phyloP scores from a whole-genome alignment of 2,888 invertebrate genomes.

The Pimpla rufipes region DNA sequence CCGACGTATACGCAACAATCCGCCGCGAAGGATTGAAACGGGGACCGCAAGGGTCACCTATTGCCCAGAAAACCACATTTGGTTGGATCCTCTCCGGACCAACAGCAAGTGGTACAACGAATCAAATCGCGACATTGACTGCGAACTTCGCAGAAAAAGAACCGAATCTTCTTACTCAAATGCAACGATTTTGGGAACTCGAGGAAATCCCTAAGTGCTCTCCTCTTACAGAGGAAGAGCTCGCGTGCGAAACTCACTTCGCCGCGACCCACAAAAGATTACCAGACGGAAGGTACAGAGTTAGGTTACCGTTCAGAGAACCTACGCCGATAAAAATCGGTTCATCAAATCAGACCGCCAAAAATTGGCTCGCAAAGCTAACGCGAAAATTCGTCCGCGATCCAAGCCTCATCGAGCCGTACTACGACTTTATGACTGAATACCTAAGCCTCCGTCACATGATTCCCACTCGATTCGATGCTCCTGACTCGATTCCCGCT shows the following conservation, averaged over 20 bases:
- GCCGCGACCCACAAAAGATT: conserved; percentile 65
- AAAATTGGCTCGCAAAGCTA: conserved; percentile 72
- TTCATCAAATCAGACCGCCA: conserved; percentile 68
- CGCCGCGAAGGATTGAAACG: conserved; percentile 28
- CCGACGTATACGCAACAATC: conserved; percentile 32
- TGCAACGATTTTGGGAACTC: conserved; percentile 70
- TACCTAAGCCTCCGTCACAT: conserved; percentile 60
- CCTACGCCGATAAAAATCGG: conserved; percentile 51
- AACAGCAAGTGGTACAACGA: not conserved
- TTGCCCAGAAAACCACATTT: conserved; percentile 46
- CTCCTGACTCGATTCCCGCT: too few species aligned
- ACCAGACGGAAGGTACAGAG: conserved; percentile 71
- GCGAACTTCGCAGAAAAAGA: too few species aligned
- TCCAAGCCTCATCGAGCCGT: conserved; percentile 48
- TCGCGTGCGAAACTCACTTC: conserved; percentile 71
- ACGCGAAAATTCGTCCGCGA: conserved; percentile 67
- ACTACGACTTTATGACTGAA: conserved; percentile 63
- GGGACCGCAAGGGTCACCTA: conserved; percentile 1
- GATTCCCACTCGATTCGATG: too few species aligned
- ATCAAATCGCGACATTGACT: not conserved
- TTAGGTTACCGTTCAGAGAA: conserved; percentile 71
- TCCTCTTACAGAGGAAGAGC: conserved; percentile 66
- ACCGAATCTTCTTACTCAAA: too few species aligned
- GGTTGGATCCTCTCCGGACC: conserved; percentile 59
- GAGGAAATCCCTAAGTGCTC: conserved; percentile 66